Conservation (phyloP, 2,113 vertebrate species). For the Heloderma charlesbogerti region DNA sequence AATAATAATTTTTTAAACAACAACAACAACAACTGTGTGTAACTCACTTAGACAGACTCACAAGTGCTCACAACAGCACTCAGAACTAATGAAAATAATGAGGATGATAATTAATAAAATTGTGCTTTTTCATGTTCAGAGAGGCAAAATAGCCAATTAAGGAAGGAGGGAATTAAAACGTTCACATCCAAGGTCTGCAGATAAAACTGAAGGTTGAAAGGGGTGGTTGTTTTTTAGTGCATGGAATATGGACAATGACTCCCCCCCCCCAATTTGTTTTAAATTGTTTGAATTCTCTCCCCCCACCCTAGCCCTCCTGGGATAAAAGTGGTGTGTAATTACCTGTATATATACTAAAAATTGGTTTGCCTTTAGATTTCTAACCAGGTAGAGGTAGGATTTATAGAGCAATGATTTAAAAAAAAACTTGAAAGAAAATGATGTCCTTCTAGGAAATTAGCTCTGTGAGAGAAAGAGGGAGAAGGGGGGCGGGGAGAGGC, state of each 20-base stretch:
- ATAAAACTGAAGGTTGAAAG: constrained; percentile 47
- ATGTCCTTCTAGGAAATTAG: constrained; percentile 16
- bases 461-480: neutral
- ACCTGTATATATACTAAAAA: constrained; percentile 40
- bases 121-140: constrained; percentile 29
- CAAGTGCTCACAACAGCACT: constrained; percentile 30
- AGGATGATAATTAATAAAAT: neutral
- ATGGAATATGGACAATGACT: constrained; percentile 38
- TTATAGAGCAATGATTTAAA: constrained; percentile 42
- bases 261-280: constrained; percentile 57
- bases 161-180: constrained; percentile 40
- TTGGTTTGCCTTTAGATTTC: constrained; percentile 54
- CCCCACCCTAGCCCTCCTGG: constrained; percentile 25
- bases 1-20: neutral
- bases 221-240: constrained; percentile 39
- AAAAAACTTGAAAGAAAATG: constrained; percentile 24
- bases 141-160: constrained; percentile 38
- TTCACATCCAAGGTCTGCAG: constrained; percentile 60
- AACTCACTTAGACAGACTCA: constrained; percentile 39
- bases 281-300: constrained; percentile 10
- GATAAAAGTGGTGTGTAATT: constrained; percentile 16
- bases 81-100: constrained; percentile 38
- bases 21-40: neutral
- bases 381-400: constrained; percentile 21
- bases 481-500: neutral